Percentiles rank a stretch among this genome's conserved stretches.
Evolutionary conservation across 2,113 vertebrate species (phyloP).

Genomic region (Daphoenositta chrysoptera): DNA sequence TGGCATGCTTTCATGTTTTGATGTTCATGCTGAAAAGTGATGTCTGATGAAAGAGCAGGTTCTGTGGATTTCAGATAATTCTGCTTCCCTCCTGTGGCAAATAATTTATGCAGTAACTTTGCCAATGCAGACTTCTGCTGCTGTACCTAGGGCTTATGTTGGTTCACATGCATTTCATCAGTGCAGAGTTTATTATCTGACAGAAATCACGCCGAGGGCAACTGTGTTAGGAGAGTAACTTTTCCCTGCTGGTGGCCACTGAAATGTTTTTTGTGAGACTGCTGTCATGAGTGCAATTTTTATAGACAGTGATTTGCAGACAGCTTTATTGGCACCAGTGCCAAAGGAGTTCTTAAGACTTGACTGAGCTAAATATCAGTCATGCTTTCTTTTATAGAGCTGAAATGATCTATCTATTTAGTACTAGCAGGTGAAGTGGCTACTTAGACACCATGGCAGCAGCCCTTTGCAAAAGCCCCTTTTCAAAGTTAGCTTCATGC

Average conservation of each 20-base stretch:
- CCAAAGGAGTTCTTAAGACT: background rate
- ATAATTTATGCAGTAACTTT: background rate
- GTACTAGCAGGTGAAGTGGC: background rate
- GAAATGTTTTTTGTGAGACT: background rate
- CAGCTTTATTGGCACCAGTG: background rate
- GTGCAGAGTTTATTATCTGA: background rate
- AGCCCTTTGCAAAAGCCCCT: background rate
- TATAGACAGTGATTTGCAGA: background rate
- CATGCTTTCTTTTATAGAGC: background rate
- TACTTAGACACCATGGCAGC: background rate
- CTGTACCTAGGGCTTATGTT: background rate
- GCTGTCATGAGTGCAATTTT: background rate
- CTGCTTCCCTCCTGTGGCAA: background rate
- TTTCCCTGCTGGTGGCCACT: background rate
- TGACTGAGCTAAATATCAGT: background rate
- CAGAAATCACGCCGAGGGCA: background rate
- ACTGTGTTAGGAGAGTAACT: background rate
- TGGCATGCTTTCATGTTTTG: background rate
- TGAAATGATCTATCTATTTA: background rate
- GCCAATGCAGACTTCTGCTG: background rate
- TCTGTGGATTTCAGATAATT: background rate
- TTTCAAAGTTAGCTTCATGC: background rate
- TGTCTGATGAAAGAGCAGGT: background rate
- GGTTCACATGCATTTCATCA: fast-evolving
- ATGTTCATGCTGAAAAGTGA: background rate